Conservation (phyloP, 2,888 invertebrate species). For the Argyresthia goedartella region DNA sequence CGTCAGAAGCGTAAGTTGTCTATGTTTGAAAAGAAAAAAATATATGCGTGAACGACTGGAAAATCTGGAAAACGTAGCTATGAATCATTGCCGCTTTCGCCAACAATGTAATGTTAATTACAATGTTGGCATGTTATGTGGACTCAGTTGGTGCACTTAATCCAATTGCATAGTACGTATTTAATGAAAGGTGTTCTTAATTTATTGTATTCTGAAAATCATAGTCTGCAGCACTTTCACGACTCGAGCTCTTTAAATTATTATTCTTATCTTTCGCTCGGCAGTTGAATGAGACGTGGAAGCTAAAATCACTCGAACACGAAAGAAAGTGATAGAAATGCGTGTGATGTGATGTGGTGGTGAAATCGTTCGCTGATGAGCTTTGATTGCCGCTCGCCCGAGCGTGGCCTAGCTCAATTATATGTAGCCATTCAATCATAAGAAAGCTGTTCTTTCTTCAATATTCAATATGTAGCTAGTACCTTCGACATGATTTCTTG, state of each 20-base stretch:
- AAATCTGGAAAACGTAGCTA: slow-evolving; percentile 49
- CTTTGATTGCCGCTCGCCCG: slow-evolving; percentile 7
- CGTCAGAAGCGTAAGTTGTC: slow-evolving; percentile 45
- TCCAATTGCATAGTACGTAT: too few species aligned
- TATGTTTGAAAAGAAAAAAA: slow-evolving; percentile 26
- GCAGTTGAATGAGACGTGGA: too few species aligned
- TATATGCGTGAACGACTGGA: slow-evolving; percentile 42
- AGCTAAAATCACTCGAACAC: too few species aligned
- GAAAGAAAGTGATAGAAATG: slow-evolving; percentile 7
- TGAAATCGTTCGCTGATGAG: slow-evolving; percentile 10
- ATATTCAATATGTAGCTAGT: not conserved
- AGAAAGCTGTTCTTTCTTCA: not conserved
- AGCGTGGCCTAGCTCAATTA: not conserved
- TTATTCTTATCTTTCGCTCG: too few species aligned
- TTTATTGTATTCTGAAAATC: too few species aligned
- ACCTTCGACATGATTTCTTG: too few species aligned
- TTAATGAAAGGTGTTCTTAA: too few species aligned
- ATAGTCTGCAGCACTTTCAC: too few species aligned
- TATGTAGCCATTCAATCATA: not conserved
- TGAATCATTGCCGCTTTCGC: slow-evolving; percentile 57
- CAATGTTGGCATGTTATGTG: slow-evolving; percentile 13
- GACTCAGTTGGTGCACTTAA: too few species aligned
- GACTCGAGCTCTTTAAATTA: too few species aligned
- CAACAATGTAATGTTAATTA: slow-evolving; percentile 43
- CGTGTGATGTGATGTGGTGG: slow-evolving; percentile 2